These are phyloP conservation scores for Sylvia borin DNA, from an alignment of 2,797 vertebrate species.

Conservation along the genomic window DNA sequence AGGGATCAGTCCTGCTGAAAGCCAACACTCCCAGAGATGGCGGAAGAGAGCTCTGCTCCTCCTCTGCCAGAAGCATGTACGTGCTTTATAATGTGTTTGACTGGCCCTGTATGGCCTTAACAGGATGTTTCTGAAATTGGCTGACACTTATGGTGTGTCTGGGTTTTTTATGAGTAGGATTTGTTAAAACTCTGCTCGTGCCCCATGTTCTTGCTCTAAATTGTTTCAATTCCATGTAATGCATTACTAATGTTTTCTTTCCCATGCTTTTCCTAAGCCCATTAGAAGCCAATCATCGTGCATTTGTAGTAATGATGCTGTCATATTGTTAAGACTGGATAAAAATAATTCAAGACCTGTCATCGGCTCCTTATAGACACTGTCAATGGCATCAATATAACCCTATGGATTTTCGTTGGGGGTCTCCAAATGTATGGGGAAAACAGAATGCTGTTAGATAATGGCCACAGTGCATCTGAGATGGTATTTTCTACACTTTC, in stretches of 20 bases:
- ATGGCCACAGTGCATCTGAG: background rate
- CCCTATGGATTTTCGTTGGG: background rate
- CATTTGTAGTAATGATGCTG: background rate
- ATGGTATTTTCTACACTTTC: background rate
- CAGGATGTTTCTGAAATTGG: background rate
- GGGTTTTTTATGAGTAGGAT: background rate
- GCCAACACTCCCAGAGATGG: background rate
- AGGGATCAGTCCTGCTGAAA: background rate
- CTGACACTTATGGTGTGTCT: background rate
- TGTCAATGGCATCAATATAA: background rate
- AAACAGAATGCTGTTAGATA: background rate
- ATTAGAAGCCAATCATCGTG: background rate
- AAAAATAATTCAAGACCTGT: background rate
- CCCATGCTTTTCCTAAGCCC: background rate
- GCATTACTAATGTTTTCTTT: background rate
- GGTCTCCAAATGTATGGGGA: background rate
- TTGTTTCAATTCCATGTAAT: background rate
- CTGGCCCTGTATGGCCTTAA: background rate
- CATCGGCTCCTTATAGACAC: background rate
- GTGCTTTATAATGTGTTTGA: accelerated
- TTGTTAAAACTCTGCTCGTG: background rate
- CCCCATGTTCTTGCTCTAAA: background rate
- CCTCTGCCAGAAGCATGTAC: accelerated
- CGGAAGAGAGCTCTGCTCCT: background rate
- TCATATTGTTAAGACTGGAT: background rate